Evolutionary conservation across 2,888 invertebrate species (phyloP).

Genomic region (Podabrus alpinus): DNA sequence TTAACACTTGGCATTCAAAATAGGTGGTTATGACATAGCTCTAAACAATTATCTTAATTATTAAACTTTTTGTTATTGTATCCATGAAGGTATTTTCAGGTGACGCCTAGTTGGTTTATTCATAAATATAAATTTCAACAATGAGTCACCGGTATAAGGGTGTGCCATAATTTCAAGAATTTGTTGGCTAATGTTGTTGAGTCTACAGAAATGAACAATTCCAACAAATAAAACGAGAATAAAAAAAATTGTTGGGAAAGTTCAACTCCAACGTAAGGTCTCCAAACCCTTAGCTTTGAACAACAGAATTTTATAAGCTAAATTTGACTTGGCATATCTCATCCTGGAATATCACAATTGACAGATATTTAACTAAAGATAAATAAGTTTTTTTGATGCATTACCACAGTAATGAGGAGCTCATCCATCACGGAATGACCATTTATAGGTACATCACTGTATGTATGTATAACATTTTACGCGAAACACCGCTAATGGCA

Average conservation of each 20-base stretch:
- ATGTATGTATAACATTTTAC: background rate
- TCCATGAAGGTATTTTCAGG: conserved; percentile 5
- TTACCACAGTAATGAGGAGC: background rate
- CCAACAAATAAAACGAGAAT: too few relatives aligned
- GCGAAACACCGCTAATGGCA: background rate
- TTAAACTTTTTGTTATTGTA: conserved; percentile 3
- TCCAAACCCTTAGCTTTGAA: too few relatives aligned
- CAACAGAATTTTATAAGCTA: too few relatives aligned
- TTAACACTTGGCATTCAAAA: background rate
- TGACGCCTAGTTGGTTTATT: conserved; percentile 8
- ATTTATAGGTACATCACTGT: background rate
- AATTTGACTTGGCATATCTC: too few relatives aligned
- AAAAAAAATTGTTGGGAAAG: too few relatives aligned
- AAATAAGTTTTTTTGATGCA: too few relatives aligned
- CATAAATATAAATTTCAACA: background rate
- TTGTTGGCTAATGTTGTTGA: background rate
- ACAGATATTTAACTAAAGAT: background rate
- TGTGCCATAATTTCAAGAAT: background rate
- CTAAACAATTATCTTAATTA: background rate
- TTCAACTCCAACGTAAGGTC: too few relatives aligned
- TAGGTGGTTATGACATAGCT: background rate
- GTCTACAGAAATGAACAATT: background rate
- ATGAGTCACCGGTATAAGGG: background rate
- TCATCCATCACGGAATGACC: background rate
- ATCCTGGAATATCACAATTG: background rate